Conservation (phyloP, 2,797 vertebrate genomes). For the Myotis myotis region DNA sequence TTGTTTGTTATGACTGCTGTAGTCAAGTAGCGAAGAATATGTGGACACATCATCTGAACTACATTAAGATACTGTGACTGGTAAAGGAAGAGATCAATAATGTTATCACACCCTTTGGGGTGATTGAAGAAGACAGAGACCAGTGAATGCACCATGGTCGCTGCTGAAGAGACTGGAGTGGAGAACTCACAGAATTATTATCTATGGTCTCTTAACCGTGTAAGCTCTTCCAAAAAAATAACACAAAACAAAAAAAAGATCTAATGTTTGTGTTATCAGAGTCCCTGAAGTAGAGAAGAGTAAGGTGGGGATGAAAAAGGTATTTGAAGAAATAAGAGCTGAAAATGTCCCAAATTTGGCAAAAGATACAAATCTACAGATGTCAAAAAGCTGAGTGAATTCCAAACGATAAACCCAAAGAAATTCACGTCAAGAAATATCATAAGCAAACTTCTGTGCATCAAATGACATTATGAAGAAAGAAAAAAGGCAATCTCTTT, state of each 20-base stretch:
- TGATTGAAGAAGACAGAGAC: constrained; percentile 99
- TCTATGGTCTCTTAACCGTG: background rate
- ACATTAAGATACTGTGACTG: constrained; percentile 92
- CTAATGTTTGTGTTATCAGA: background rate
- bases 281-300: background rate
- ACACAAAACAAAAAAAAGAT: background rate
- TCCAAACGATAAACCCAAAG: background rate
- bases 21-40: background rate
- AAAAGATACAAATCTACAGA: constrained; percentile 2
- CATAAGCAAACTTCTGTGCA: background rate
- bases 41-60: background rate
- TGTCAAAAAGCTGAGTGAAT: background rate
- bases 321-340: background rate
- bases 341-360: background rate
- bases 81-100: constrained; percentile 98
- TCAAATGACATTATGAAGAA: background rate
- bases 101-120: constrained; percentile 97
- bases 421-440: background rate
- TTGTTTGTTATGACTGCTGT: background rate
- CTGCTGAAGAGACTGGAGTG: constrained; percentile 97
- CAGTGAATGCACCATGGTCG: constrained; percentile 99
- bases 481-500: background rate
- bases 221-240: background rate
- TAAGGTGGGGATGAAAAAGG: background rate
- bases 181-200: constrained; percentile 92